Evolutionary conservation across 1,140 invertebrate species (phyloP).

Genomic region (Cyrtorhinus lividipennis): DNA sequence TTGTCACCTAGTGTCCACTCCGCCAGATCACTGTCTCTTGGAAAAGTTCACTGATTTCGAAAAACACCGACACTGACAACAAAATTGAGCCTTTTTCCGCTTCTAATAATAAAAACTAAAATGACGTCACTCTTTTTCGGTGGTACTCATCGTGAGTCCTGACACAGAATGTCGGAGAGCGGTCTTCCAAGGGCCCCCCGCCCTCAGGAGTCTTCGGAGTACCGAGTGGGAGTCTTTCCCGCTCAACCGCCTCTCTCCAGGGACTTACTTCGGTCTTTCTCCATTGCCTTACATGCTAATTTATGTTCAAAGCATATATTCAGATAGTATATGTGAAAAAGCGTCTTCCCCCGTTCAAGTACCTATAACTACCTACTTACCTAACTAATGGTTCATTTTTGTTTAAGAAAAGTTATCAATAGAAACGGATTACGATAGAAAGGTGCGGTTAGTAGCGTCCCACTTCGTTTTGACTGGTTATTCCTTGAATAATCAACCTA

Average conservation of each 20-base stretch:
- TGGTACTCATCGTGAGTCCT: conserved; percentile 2
- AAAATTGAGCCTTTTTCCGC: background rate
- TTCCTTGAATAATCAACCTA: no score
- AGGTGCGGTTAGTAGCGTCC: no score
- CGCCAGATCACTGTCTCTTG: background rate
- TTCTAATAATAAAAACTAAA: background rate
- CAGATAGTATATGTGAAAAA: background rate
- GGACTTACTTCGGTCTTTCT: background rate
- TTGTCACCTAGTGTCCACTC: background rate
- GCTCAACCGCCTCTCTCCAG: background rate
- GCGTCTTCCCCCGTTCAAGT: background rate
- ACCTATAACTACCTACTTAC: background rate
- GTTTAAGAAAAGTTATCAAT: background rate
- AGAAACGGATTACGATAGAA: no score
- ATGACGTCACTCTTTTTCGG: background rate
- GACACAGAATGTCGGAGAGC: background rate
- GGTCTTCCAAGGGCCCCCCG: background rate
- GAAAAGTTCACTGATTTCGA: background rate
- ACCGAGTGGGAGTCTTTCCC: background rate
- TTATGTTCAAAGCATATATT: background rate
- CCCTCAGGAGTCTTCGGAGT: background rate
- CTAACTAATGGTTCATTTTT: background rate
- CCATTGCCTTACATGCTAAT: background rate
- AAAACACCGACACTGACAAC: background rate
- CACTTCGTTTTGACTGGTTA: no score